Evolutionary conservation across 53 echinoderm and acorn worm genomes (phyloP), one percentile per base, ranked within the genome.

Genomic region (Echinarachnius parma): DNA sequence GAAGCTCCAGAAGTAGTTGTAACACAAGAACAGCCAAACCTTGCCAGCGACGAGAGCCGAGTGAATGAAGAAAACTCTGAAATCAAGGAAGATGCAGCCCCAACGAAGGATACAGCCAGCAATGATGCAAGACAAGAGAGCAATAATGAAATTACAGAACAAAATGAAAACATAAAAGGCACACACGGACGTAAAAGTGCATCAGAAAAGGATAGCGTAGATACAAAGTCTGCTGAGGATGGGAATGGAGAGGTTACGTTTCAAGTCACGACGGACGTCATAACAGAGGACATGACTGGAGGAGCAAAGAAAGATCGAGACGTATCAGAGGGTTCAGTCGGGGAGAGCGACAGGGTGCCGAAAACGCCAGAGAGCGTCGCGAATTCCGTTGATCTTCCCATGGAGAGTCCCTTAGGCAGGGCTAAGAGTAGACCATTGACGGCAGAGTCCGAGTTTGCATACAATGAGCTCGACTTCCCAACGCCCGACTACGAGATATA

Each of bases 401-500:
- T 31, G 25, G 34, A 22, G 15, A 57, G 39, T 44, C 55, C 34
- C 14, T n/a, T n/a, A n/a, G 70, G 79, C 2, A 62, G 68, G 23
- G 11, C 46, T 22, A 67, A 67, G 55, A 69, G 56, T 31, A 78
- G 84, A 25, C 56, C 85, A 9, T 21, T 74, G n/a, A 69, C 84
- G 15, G 60, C 46, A 11, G 50, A 54, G 16, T 77, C 91, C 13
- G 81, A 86, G 2, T 91, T 86, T 54, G 65, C 59, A 4, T 90
- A 80, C 58, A 76, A 81, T 61, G 86, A 79, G 34, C 65, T 75
- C 47, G 93, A 93, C 62, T 93, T 93, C 47, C 82, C 70, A 36
- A 89, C 93, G 5, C 93, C 93, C 23, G 93, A 93, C 56, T 93
- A 89, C 50, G 89, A 93, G 39, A 82, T 86, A 20, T 86, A 66